Percentiles rank a stretch among this genome's conserved stretches.
Conservation (phyloP, 64 coral and sea anemone genomes). For the Acropora tenuis region DNA sequence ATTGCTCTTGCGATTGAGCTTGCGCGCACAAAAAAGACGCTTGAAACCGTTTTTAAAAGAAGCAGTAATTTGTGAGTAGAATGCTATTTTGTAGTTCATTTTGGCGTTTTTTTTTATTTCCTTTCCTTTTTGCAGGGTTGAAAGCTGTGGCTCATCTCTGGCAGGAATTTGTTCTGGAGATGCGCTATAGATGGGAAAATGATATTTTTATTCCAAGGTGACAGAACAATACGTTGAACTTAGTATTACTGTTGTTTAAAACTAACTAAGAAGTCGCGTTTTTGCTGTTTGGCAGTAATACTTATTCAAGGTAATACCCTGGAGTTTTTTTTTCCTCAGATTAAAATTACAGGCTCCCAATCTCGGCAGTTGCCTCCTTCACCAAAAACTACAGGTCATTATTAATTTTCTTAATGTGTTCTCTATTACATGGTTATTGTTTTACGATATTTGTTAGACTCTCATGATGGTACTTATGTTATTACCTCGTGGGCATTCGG, state of each 20-base stretch:
- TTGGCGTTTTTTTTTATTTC: no score
- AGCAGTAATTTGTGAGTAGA: no score
- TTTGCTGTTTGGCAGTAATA: no score
- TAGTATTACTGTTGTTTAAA: not conserved
- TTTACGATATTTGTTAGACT: not conserved
- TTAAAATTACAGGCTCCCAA: slow-evolving; percentile 91
- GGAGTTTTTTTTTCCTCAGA: slow-evolving; percentile 12
- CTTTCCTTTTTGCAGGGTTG: slow-evolving; percentile 51
- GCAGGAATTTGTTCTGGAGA: slow-evolving; percentile 98
- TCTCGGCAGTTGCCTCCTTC: slow-evolving; percentile 92
- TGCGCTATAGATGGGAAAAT: slow-evolving; percentile 99
- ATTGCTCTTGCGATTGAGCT: no score
- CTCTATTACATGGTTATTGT: no score
- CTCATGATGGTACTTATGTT: not conserved
- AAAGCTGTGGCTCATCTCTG: slow-evolving; percentile 96
- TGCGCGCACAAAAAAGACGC: no score
- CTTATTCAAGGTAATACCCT: not conserved
- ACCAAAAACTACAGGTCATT: slow-evolving; percentile 97
- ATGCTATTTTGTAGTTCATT: no score
- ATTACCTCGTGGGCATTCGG: not conserved
- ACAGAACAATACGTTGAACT: not conserved
- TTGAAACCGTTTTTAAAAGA: no score
- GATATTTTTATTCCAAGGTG: slow-evolving; percentile 98
- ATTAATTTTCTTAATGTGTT: not conserved
- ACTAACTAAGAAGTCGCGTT: not conserved